A percentile compares a stretch with the other conserved stretches of the same genome.
Evolutionary conservation across 37 sponge, comb jelly and placozoan species (phyloP).

Genomic region (Cliona cf. orientalis): DNA sequence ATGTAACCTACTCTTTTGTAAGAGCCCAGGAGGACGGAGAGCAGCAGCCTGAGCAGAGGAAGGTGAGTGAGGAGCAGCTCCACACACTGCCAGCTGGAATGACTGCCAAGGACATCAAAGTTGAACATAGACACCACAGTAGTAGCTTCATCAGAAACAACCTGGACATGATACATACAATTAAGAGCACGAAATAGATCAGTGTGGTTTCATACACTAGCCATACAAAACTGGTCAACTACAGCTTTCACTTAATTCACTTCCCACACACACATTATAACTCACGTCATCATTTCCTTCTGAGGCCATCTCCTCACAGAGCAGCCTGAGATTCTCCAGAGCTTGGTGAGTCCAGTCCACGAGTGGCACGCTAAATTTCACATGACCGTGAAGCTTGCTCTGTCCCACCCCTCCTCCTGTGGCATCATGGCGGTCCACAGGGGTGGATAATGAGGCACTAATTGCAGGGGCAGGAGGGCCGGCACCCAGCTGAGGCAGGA

Average conservation of each 20-base stretch:
- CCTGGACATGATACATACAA: background rate
- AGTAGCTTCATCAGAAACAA: background rate
- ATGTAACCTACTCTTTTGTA: conserved; percentile 70
- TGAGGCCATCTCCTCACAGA: conserved; percentile 28
- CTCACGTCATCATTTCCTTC: conserved; percentile 20
- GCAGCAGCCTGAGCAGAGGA: conserved; percentile 38
- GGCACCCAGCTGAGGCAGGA: conserved; percentile 34
- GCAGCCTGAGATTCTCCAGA: conserved; percentile 9
- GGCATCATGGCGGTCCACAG: background rate
- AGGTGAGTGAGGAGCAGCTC: conserved; percentile 42
- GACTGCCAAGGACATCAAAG: conserved; percentile 16
- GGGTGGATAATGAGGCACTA: background rate
- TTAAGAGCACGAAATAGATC: background rate
- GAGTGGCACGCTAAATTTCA: conserved; percentile 27
- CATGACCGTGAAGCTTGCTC: conserved; percentile 7
- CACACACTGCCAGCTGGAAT: conserved; percentile 54
- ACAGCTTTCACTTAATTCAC: no score
- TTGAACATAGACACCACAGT: background rate
- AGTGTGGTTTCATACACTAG: background rate
- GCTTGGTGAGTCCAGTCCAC: conserved; percentile 28
- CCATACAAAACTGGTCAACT: background rate
- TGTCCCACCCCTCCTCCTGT: background rate
- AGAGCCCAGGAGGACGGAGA: conserved; percentile 35
- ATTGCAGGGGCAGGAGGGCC: conserved; percentile 5
- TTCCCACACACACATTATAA: background rate